Evolutionary conservation across 2,797 vertebrate species (phyloP).

Genomic region (Natrix natrix): DNA sequence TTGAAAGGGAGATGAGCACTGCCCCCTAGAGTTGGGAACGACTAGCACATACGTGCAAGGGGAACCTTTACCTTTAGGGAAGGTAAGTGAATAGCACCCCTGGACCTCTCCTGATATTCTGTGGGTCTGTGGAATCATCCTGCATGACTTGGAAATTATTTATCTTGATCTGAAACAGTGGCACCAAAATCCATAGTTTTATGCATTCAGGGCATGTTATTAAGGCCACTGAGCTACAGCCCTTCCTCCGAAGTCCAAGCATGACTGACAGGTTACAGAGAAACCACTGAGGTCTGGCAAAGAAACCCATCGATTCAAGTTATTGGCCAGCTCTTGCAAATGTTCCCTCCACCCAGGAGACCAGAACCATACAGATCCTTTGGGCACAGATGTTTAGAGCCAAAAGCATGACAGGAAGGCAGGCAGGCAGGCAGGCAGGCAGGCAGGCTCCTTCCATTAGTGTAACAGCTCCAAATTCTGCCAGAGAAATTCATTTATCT

Average conservation of each 20-base stretch:
- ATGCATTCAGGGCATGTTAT: background rate
- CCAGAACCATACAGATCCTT: background rate
- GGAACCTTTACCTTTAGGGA: too few relatives aligned
- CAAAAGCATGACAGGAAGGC: constrained; percentile 5
- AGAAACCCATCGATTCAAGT: background rate
- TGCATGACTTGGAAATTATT: background rate
- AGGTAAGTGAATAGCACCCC: too few relatives aligned
- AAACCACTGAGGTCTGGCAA: background rate
- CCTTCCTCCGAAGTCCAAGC: background rate
- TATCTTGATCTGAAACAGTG: background rate
- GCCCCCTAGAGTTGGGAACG: too few relatives aligned
- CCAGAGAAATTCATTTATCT: constrained; percentile 61
- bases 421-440: background rate
- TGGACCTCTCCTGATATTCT: background rate
- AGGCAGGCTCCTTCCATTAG: constrained; percentile 51
- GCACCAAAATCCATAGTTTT: background rate
- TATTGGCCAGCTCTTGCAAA: background rate
- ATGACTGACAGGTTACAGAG: background rate
- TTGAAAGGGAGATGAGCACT: too few relatives aligned
- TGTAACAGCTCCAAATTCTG: constrained; percentile 55
- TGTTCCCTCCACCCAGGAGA: background rate
- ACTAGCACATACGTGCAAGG: too few relatives aligned
- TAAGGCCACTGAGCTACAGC: background rate
- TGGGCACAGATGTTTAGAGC: constrained; percentile 1
- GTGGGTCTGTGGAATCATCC: background rate